phyloP scores from a whole-genome alignment of 2,888 invertebrate genomes.

The Endomychus coccineus region DNA sequence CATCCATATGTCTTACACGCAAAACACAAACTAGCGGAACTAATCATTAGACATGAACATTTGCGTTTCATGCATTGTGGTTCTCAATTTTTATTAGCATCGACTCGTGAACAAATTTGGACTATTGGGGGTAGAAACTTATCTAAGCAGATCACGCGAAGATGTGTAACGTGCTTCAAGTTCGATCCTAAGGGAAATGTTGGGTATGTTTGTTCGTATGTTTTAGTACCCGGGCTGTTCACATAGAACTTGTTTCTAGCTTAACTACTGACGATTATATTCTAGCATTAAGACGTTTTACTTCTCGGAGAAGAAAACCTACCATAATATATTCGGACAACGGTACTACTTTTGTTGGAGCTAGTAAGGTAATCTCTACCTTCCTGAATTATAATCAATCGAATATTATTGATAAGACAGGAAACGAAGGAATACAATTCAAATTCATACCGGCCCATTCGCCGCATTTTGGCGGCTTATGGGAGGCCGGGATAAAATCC shows the following conservation, averaged over 20 bases:
- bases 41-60: too few relatives aligned
- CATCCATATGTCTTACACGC: too few relatives aligned
- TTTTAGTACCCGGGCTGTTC: conserved; percentile 24
- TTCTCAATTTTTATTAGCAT: too few relatives aligned
- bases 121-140: too few relatives aligned
- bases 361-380: conserved; percentile 17
- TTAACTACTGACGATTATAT: conserved; percentile 25
- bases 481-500: conserved; percentile 34
- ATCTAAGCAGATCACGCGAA: too few relatives aligned
- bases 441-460: conserved; percentile 29
- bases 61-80: too few relatives aligned
- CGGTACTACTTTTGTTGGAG: conserved; percentile 26
- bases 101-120: too few relatives aligned
- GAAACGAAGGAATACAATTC: conserved; percentile 21
- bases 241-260: conserved; percentile 27
- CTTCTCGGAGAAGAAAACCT: conserved; percentile 22
- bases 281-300: conserved; percentile 24
- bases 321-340: conserved; percentile 24
- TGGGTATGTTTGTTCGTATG: too few relatives aligned
- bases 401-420: background rate
- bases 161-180: too few relatives aligned
- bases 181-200: conserved; percentile 13
- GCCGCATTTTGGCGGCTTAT: conserved; percentile 34
- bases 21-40: too few relatives aligned
- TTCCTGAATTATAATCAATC: conserved; percentile 5